Evolutionary conservation across 2,797 vertebrate genomes (phyloP).

Genomic region (Micropoecilia bifurca): DNA sequence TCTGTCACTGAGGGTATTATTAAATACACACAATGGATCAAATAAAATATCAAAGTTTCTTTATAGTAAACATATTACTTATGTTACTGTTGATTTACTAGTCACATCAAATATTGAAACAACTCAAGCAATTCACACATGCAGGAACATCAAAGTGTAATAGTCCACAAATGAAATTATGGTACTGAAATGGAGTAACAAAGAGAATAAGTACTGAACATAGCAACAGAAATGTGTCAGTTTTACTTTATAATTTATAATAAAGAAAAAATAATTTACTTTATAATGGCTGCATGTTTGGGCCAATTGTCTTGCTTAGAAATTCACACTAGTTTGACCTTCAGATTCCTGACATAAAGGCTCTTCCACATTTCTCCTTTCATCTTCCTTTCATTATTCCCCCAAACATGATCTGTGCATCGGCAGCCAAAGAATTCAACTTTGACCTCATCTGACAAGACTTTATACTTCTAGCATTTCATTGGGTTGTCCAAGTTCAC

Average conservation of each 20-base stretch:
- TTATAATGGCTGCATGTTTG: not conserved
- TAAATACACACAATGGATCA: not conserved
- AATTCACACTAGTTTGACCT: not conserved
- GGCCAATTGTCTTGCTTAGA: not conserved
- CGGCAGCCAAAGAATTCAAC: not conserved
- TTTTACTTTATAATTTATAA: not conserved
- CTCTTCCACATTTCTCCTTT: not conserved
- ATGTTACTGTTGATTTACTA: not conserved
- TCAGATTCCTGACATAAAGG: not conserved
- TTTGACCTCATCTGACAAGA: not conserved
- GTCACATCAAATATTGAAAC: not conserved
- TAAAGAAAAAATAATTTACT: too few relatives aligned
- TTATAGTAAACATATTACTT: not conserved
- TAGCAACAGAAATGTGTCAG: not conserved
- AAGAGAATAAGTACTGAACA: not conserved
- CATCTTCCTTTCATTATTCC: not conserved
- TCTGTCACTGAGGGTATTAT: slow-evolving; percentile 79
- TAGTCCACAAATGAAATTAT: not conserved
- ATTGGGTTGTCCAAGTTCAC: not conserved
- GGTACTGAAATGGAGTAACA: not conserved
- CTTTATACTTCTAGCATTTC: not conserved
- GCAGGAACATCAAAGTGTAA: not conserved
- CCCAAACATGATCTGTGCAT: not conserved
- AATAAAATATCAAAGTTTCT: not conserved
- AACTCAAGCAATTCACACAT: not conserved